Base-by-base conservation (phyloP, 2,113 vertebrate genomes). In the Paracyprichromis sp. region DNA sequence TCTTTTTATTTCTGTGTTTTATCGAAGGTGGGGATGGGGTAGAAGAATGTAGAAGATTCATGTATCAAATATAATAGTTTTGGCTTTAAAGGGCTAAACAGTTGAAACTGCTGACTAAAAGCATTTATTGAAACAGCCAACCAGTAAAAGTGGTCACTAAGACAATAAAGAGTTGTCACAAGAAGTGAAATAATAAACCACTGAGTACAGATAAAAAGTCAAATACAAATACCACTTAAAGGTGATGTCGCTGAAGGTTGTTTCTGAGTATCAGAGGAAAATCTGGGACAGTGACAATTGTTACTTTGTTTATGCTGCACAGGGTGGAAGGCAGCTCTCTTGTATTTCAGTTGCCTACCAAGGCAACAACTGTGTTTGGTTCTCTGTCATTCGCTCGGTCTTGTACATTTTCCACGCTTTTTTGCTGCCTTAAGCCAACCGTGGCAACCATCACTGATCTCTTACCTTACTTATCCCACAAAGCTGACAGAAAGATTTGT, bases 241-340 rank as follows among this genome's bases (percentile, higher is more conserved):
- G 40, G 40, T 11, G 69, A 45, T 45, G 38, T 71, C 2, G 5
- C 36, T 45, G 9, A 76, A 29, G 40, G 69, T 29, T 76, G 6
- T 47, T 29, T 76, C 24, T 76, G 40, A 76, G 14, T 17, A 29
- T 47, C 69, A 76, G 40, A 76, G 40, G 40, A 47, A 76, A 76
- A 8, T 73, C 66, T 43, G 21, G n/a, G 13, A 40, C 4, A 83
- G 78, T 92, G 45, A 61, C 80, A 86, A 61, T 81, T 89, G 86
- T 81, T 89, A 82, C 86, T 92, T 83, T 91, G 89, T 90, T 93
- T 86, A 78, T 38, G 52, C 50, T 83, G 57, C 85, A 47, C 43
- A 47, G 69, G 40, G 82, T 82, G 88, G 50, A 40, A 91, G 61
- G 52, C 84, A 69, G 83, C 81, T 69, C n/a, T 86, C 71, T 82